Base-by-base conservation (phyloP, 1,140 invertebrate species). In the Stegodyphus dumicola region DNA sequence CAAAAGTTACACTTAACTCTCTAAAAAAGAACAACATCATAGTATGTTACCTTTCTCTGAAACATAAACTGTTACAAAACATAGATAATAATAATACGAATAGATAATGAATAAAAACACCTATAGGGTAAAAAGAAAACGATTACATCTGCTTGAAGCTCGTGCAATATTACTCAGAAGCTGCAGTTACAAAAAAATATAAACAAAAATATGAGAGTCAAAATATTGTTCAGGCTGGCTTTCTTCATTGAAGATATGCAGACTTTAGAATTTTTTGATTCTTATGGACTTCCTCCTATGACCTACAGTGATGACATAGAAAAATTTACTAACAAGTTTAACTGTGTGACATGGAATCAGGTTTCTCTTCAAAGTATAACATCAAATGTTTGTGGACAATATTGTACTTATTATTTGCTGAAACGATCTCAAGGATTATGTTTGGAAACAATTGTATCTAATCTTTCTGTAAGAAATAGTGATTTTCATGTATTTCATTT, bases 381-480 rank as follows among this genome's bases (percentile, higher is more conserved):
- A 48, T 73, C 70, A 7, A 73, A 73, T 73, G 51, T 73, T 7
- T 73, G 51, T 51, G 70, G 70, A 73, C 70, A 73, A 73, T 73
- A 73, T 52, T 73, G 70, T 73, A 73, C 49, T 52, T 73, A 52
- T 73, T 73, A 13, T 52, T 9, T 73, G 10, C 3, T 51, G 2
- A 73, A 73, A 17, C 18, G 70, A 73, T 51, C 6, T 51, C 51
- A 49, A 52, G 70, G 70, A 49, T 51, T 49, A 49, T 73, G 33
- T 6, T 9, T 73, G 33, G 11, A 49, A 13, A 3, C 11, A 10
- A 73, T 73, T 49, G 48, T 73, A 73, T 49, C 6, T 13, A 52
- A 7, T 51, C 6, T 73, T 51, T 13, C 6, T 9, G 49, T 11
- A 15, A 51, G 10, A 51, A 73, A 15, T 11, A 51, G 11, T 5